Conservation (phyloP, 2,888 invertebrate genomes). For the Meteorus colon region DNA sequence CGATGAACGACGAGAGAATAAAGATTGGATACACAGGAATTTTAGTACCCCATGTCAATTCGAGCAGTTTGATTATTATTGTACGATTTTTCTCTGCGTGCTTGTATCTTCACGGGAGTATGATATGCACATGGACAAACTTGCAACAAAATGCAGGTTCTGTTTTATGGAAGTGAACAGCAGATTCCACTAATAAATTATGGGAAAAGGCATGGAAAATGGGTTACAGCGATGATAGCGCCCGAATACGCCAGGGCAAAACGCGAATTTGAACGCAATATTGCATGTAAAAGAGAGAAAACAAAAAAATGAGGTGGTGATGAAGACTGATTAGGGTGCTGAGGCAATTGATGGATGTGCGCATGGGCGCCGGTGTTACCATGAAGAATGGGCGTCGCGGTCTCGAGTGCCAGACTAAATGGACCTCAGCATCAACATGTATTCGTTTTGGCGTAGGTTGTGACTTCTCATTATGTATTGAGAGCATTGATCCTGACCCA, state of each 20-base stretch:
- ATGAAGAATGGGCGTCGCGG: constrained; percentile 45
- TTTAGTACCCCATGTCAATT: no score
- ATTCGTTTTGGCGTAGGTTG: constrained; percentile 29
- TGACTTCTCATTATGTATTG: constrained; percentile 27
- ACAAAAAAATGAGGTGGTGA: not conserved
- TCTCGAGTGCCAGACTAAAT: constrained; percentile 40
- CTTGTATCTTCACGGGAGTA: not conserved
- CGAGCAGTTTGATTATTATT: not conserved
- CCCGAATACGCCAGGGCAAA: not conserved
- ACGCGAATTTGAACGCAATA: not conserved
- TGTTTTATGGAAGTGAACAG: no score
- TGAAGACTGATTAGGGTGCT: constrained; percentile 16
- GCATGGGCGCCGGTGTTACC: constrained; percentile 46
- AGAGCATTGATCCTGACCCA: constrained; percentile 30
- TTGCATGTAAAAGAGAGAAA: constrained; percentile 3
- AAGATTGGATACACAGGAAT: no score
- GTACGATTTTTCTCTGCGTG: not conserved
- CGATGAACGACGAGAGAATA: no score
- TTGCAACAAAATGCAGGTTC: not conserved
- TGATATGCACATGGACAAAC: not conserved
- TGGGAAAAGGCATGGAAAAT: no score
- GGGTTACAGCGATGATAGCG: not conserved
- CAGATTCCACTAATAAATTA: no score
- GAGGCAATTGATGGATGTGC: constrained; percentile 37
- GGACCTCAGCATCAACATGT: not conserved